Conservation (phyloP, 2,797 vertebrate genomes). For the Tragelaphus eurycerus region DNA sequence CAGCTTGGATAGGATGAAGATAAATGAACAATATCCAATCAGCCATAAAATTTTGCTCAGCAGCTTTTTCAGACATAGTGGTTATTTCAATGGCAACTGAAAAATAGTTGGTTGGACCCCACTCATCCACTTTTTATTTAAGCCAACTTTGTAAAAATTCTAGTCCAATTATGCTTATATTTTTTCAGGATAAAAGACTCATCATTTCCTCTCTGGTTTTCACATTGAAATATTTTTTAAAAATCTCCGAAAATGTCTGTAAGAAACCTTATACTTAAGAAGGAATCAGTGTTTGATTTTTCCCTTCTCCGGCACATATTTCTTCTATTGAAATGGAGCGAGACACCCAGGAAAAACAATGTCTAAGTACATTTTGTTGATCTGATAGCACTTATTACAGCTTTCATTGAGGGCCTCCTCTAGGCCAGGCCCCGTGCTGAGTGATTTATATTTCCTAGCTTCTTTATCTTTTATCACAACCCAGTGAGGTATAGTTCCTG, state of each 20-base stretch:
- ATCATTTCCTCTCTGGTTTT: not conserved
- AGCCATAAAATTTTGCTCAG: not conserved
- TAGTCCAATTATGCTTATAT: not conserved
- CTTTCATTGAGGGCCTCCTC: not conserved
- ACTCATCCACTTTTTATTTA: not conserved
- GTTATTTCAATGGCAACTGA: not conserved
- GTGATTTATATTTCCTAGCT: not conserved
- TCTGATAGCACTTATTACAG: not conserved
- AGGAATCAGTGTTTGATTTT: not conserved
- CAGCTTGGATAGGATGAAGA: not conserved
- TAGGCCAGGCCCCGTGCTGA: not conserved
- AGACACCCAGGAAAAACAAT: not conserved
- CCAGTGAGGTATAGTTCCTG: not conserved
- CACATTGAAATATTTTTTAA: not conserved
- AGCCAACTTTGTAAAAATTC: not conserved
- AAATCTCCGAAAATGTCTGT: not conserved
- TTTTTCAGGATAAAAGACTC: not conserved
- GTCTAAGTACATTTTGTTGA: not conserved
- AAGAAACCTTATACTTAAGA: not conserved
- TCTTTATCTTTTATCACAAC: not conserved
- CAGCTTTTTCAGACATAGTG: not conserved
- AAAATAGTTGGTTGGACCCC: not conserved
- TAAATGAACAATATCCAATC: not conserved
- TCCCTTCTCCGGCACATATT: not conserved
- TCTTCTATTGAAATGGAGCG: not conserved